Percentiles rank a stretch among this genome's conserved stretches.
Evolutionary conservation across 1,140 invertebrate genomes (phyloP).

Genomic region (Catajapyx aquilonaris): DNA sequence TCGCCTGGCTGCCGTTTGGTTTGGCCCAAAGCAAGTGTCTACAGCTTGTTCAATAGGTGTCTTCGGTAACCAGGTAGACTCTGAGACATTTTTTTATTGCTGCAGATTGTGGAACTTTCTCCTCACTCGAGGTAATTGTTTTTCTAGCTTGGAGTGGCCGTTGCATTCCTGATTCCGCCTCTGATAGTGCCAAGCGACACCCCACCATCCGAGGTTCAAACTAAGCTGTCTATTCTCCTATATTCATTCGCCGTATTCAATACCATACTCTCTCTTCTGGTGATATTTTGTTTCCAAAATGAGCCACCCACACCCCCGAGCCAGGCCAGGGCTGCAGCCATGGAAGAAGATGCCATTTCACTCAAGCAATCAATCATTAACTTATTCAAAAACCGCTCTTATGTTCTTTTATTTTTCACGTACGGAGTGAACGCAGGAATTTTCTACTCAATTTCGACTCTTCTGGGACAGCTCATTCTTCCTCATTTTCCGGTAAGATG

Average conservation of each 20-base stretch:
- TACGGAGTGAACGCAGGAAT: slow-evolving; percentile 41
- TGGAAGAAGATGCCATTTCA: too few relatives aligned
- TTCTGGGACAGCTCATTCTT: slow-evolving; percentile 31
- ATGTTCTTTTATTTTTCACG: too few relatives aligned
- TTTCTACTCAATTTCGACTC: slow-evolving; percentile 40
- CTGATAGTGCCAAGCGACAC: slow-evolving; percentile 46
- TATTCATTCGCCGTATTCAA: slow-evolving; percentile 50
- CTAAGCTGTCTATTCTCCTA: slow-evolving; percentile 55
- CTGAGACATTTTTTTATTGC: too few relatives aligned
- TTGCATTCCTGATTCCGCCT: slow-evolving; percentile 75
- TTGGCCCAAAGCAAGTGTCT: slow-evolving; percentile 32
- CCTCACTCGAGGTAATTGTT: too few relatives aligned
- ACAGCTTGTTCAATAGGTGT: slow-evolving; percentile 40
- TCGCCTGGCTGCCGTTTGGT: too few relatives aligned
- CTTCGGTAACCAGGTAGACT: slow-evolving; percentile 43
- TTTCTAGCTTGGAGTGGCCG: slow-evolving; percentile 62
- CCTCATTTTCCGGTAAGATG: slow-evolving; percentile 29
- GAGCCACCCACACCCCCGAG: too few relatives aligned
- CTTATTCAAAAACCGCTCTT: too few relatives aligned
- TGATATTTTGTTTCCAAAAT: too few relatives aligned
- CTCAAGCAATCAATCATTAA: too few relatives aligned
- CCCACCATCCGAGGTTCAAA: slow-evolving; percentile 32
- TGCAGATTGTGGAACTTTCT: too few relatives aligned
- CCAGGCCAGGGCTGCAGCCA: too few relatives aligned
- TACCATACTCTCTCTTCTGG: too few relatives aligned